These are phyloP conservation scores for Phyllopteryx taeniolatus DNA, from an alignment of 2,113 vertebrate species.

Conservation along the genomic window DNA sequence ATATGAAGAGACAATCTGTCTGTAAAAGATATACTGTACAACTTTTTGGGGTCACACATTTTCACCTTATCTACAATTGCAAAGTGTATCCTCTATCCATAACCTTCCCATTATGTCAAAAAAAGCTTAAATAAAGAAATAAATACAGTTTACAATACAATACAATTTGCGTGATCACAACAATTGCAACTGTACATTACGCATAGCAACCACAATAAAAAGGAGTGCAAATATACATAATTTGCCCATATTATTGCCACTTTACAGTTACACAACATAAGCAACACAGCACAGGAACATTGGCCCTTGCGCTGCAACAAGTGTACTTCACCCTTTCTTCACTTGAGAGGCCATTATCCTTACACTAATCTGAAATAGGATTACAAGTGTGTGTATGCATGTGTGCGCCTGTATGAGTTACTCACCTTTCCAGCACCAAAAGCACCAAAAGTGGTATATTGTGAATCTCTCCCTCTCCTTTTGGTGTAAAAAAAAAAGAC, in stretches of 20 bases:
- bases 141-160: no score
- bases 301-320: constrained; percentile 59
- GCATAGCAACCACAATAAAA: background rate
- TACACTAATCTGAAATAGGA: constrained; percentile 57
- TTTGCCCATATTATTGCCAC: background rate
- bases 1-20: background rate
- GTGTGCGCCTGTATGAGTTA: constrained; percentile 10
- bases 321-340: constrained; percentile 31
- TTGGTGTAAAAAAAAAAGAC: constrained; percentile 11
- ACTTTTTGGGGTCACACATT: background rate
- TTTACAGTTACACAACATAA: constrained; percentile 3
- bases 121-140: background rate
- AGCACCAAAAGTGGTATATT: constrained; percentile 28
- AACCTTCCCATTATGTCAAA: background rate
- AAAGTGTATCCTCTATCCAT: background rate
- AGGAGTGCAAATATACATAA: background rate
- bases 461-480: constrained; percentile 33
- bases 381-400: constrained; percentile 43
- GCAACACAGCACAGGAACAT: constrained; percentile 25
- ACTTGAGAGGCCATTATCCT: constrained; percentile 38
- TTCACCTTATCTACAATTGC: background rate
- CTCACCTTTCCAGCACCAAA: constrained; percentile 52
- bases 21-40: background rate
- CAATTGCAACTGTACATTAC: background rate
- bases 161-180: background rate